Evolutionary conservation across 2,888 invertebrate species (phyloP), one percentile per base, ranked within the genome.

Genomic region (Dione vanillae): DNA sequence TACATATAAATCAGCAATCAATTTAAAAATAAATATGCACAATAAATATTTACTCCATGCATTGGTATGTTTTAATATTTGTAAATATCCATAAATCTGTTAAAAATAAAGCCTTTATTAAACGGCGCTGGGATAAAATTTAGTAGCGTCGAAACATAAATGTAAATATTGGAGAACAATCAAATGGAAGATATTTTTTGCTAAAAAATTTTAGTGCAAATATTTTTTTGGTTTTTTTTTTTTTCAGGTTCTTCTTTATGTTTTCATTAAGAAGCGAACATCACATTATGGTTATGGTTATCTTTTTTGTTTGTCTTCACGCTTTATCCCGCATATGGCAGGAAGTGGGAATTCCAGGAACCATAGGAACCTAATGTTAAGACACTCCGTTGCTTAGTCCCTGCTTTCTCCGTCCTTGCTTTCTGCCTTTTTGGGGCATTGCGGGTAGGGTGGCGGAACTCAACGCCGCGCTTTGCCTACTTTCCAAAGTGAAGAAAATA

Each of bases 131-230:
- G 20, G 14, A 16, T 27, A 45, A 9, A 61, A 45, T 43, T 43
- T 10, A 20, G 59, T 27, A 14, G 27, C 43, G 20, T 61, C 59
- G n/a, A 59, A 59, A 59, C 9, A 59, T 59, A 43, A 59, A 20
- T 43, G 59, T 20, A 41, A 43, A 61, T 61, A 61, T 61, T 27
- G 20, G n/a, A n/a, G 43, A 43, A 61, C 27, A 61, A 61, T 61
- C 19, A n/a, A 27, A 54, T 16, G 54, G 54, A 45, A 43, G n/a
- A 27, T 54, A 3, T 54, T 54, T 54, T 54, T 47, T 47, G 16
- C n/a, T 9, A 16, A 16, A 3, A 16, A 9, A 16, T 16, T 16
- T 8, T 47, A n/a, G 6, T 12, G 12, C 6, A 14, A 14, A 12
- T 43, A 43, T 12, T 14, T 14, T 3, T 43, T 43, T 43, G 12